These are phyloP conservation scores for Acropternis orthonyx DNA, from an alignment of 2,797 vertebrate species.

Conservation along the genomic window DNA sequence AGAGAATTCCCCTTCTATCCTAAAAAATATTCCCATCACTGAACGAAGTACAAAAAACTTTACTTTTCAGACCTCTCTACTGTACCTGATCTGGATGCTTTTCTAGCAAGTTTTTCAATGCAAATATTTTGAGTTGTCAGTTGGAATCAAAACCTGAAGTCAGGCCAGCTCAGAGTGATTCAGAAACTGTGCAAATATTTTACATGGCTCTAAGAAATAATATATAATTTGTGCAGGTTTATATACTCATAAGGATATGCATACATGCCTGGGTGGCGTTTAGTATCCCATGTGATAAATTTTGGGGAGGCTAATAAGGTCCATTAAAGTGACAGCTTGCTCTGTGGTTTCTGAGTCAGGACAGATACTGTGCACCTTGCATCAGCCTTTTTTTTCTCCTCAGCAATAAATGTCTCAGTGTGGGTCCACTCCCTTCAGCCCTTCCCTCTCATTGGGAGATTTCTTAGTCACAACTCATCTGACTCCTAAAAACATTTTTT, in stretches of 20 bases:
- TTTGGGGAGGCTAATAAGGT: not conserved
- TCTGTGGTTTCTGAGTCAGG: not conserved
- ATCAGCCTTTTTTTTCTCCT: not conserved
- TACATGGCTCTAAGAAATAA: constrained; percentile 14
- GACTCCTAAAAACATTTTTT: not conserved
- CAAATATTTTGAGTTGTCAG: not conserved
- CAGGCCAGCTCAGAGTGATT: not conserved
- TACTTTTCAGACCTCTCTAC: not conserved
- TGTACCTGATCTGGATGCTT: not conserved
- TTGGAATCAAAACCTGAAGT: not conserved
- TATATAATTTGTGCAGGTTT: not conserved
- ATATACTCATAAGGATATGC: not conserved
- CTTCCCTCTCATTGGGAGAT: not conserved
- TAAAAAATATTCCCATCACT: not conserved
- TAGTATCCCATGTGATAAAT: constrained; percentile 21
- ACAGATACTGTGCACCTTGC: not conserved
- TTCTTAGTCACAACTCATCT: not conserved
- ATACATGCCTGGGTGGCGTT: not conserved
- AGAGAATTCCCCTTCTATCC: not conserved
- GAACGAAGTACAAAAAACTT: not conserved
- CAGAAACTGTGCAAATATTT: constrained; percentile 44
- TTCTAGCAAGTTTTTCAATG: not conserved
- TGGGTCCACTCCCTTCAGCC: not conserved
- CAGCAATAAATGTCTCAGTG: not conserved
- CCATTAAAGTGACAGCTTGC: not conserved